Conservation (phyloP, 2,797 vertebrate genomes). For the Phrynocephalus guinanensis region DNA sequence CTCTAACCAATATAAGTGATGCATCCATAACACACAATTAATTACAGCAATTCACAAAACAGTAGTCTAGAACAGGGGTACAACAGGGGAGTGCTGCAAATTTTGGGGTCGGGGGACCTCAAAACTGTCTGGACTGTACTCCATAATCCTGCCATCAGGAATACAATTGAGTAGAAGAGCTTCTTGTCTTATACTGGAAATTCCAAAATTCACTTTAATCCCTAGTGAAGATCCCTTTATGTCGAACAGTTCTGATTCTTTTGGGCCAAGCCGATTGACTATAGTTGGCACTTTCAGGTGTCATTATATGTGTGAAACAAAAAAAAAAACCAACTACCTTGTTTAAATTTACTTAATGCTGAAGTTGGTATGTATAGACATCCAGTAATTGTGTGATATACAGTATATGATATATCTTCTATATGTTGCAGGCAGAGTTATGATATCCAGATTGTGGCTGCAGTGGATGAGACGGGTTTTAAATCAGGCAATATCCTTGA, state of each 20-base stretch:
- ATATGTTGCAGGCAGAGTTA: constrained; percentile 80
- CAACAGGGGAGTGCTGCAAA: too few species aligned
- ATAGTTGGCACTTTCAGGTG: neutral
- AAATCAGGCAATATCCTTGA: constrained; percentile 83
- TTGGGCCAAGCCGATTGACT: neutral
- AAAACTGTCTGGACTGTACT: neutral
- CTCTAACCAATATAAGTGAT: too few species aligned
- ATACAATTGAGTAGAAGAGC: neutral
- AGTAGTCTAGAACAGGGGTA: too few species aligned
- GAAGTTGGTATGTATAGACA: neutral
- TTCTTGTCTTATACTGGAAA: neutral
- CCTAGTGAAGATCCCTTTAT: neutral
- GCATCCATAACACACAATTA: too few species aligned
- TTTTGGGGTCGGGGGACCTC: too few species aligned
- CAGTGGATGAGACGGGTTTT: constrained; percentile 84
- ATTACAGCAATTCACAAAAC: too few species aligned
- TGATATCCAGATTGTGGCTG: constrained; percentile 82
- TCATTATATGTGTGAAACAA: neutral
- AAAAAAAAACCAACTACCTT: too few species aligned
- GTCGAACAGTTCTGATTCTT: neutral
- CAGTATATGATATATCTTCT: constrained; percentile 27
- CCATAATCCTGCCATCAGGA: neutral
- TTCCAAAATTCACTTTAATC: neutral
- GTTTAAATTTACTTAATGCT: neutral
- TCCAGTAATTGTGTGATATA: too few species aligned